Evolutionary conservation across 2,888 invertebrate species (phyloP), one percentile per base, ranked within the genome.

Genomic region (Platypus cylindrus): DNA sequence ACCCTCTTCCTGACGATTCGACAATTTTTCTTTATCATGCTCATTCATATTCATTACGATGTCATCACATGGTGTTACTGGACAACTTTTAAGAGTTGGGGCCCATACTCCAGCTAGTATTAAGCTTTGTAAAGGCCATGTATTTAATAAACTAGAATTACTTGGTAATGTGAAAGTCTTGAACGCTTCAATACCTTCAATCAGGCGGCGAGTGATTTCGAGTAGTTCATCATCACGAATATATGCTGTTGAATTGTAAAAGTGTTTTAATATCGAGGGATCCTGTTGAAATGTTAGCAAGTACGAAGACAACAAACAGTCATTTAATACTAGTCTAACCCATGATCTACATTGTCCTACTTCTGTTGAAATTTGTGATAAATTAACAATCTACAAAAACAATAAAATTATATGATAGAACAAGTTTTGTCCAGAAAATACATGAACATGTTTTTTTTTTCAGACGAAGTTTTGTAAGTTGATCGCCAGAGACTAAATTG

Each of bases 271-370:
- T 0, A 81, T 75, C 11, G 75, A 75, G 47, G 75, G 73, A 50
- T 91, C 85, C 45, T 76, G 76, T 2, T 78, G 64, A 54, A 94
- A 77, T 3, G 84, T 80, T 38, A 77, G 73, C 46, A 94, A 65
- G 54, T 94, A 94, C 16, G 90, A 89, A 2, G 84, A 80, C 27
- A 93, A 65, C 3, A 91, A 62, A 7, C 84, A 81, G 52, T 94
- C 91, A 56, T 93, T 94, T 2, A 94, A 62, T 1, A 87, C 84
- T 34, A 87, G 64, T 4, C 94, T 72, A 17, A 95, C 71, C 93
- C 93, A 95, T 3, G 89, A 84, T 46, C 94, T 68, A 51, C 91
- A 90, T 49, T 83, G 78, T 0, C 94, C 94, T 44, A 90, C 81
- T 63, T 94, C 93, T 1, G 84, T 84, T 25, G 74, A 80, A 31